A percentile compares a stretch with the other conserved stretches of the same genome.
Conservation (phyloP, 2,113 vertebrate species). For the Petrocephalus zakoni region DNA sequence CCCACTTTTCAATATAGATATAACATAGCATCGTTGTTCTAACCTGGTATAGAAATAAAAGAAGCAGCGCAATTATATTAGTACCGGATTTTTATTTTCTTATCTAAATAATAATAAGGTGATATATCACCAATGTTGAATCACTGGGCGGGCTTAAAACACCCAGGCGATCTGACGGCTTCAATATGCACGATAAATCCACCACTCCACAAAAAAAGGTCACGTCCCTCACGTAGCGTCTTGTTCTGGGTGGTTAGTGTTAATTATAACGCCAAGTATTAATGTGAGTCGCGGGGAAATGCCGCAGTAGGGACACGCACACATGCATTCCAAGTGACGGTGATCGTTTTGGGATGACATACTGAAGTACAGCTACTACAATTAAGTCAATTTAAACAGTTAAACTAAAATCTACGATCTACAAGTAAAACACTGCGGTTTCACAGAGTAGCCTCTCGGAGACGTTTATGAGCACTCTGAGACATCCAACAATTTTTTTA, state of each 20-base stretch:
- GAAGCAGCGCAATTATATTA: neutral
- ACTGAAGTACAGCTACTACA: neutral
- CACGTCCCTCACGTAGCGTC: neutral
- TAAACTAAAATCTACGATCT: neutral
- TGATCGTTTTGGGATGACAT: neutral
- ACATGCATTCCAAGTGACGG: neutral
- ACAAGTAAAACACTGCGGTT: no score
- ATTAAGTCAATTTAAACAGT: neutral
- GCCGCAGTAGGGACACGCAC: neutral
- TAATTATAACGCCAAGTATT: neutral
- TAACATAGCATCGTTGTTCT: neutral
- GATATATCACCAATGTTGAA: neutral
- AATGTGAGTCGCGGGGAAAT: neutral
- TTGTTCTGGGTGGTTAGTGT: neutral
- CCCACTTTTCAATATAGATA: neutral
- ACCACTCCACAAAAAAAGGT: neutral
- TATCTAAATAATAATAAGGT: neutral
- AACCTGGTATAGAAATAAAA: neutral
- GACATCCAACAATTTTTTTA: neutral
- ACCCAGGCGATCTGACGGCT: neutral
- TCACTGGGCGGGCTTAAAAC: neutral
- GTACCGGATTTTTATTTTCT: neutral
- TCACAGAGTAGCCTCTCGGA: neutral
- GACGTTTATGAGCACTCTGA: neutral
- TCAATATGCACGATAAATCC: neutral